Conservation (phyloP, 1,140 invertebrate genomes). For the Phocides pigmalion region DNA sequence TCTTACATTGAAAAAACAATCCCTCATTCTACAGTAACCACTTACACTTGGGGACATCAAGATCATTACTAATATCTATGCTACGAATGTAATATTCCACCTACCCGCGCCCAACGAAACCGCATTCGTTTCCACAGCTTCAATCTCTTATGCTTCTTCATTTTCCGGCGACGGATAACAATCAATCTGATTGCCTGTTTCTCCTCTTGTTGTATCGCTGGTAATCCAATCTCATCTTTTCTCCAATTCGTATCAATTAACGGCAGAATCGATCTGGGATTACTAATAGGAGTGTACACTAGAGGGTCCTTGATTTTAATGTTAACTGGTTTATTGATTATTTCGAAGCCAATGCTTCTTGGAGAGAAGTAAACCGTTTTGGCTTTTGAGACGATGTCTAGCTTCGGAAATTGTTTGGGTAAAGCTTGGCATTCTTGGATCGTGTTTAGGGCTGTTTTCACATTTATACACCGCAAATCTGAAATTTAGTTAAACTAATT, state of each 20-base stretch:
- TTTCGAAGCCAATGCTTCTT: slow-evolving; percentile 60
- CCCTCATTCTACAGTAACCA: too few relatives aligned
- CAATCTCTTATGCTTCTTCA: slow-evolving; percentile 93
- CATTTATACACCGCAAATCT: slow-evolving; percentile 68
- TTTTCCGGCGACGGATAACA: slow-evolving; percentile 91
- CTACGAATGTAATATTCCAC: too few relatives aligned
- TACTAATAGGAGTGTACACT: slow-evolving; percentile 67
- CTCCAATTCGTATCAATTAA: slow-evolving; percentile 68
- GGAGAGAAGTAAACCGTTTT: slow-evolving; percentile 57
- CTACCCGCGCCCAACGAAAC: slow-evolving; percentile 88
- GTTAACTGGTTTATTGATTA: slow-evolving; percentile 48
- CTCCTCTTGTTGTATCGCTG: slow-evolving; percentile 63
- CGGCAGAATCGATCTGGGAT: slow-evolving; percentile 73
- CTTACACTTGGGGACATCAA: too few relatives aligned
- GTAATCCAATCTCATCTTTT: slow-evolving; percentile 71
- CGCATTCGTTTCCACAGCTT: slow-evolving; percentile 92
- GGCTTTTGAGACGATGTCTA: slow-evolving; percentile 46
- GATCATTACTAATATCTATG: too few relatives aligned
- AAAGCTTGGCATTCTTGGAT: slow-evolving; percentile 61
- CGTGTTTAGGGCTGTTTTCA: slow-evolving; percentile 62
- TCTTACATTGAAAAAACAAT: too few relatives aligned
- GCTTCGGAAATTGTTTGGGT: slow-evolving; percentile 28
- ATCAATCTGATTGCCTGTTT: slow-evolving; percentile 90
- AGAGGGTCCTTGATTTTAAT: slow-evolving; percentile 64
- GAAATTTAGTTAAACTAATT: slow-evolving; percentile 35